These are phyloP conservation scores for Drosophila dives DNA, from an alignment of 2,888 invertebrate species.

Conservation along the genomic window DNA sequence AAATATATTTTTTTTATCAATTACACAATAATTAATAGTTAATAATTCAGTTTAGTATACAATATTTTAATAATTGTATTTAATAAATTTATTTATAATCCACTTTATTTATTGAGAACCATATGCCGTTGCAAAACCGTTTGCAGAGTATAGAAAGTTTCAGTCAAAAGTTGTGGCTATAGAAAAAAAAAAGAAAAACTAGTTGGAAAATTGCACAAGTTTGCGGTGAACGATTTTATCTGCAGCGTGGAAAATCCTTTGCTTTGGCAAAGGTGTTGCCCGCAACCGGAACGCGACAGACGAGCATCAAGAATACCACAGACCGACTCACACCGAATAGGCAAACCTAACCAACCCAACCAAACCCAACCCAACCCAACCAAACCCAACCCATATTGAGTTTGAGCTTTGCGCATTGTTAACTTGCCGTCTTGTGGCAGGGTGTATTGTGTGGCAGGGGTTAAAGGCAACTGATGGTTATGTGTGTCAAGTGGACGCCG, in stretches of 20 bases:
- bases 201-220: conserved; percentile 39
- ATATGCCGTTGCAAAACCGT: not conserved
- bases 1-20: not conserved
- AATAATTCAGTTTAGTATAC: not conserved
- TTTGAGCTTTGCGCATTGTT: conserved; percentile 58
- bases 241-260: conserved; percentile 64
- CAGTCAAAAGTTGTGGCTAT: conserved; percentile 12
- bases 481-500: conserved; percentile 73
- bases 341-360: conserved; percentile 17
- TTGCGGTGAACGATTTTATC: conserved; percentile 63
- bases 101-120: not conserved
- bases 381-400: conserved; percentile 13
- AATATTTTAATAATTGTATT: not conserved
- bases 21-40: not conserved
- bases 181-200: conserved; percentile 20
- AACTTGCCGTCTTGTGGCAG: conserved; percentile 57
- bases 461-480: conserved; percentile 27
- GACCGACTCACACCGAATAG: conserved; percentile 22
- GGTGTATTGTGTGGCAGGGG: not conserved
- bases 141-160: conserved; percentile 15
- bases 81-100: not conserved
- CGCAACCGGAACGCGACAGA: conserved; percentile 65
- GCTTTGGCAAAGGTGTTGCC: conserved; percentile 65
- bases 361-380: conserved; percentile 16
- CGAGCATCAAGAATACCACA: conserved; percentile 31